Evolutionary conservation across 2,797 vertebrate species (phyloP).

Genomic region (Microhierax caerulescens): DNA sequence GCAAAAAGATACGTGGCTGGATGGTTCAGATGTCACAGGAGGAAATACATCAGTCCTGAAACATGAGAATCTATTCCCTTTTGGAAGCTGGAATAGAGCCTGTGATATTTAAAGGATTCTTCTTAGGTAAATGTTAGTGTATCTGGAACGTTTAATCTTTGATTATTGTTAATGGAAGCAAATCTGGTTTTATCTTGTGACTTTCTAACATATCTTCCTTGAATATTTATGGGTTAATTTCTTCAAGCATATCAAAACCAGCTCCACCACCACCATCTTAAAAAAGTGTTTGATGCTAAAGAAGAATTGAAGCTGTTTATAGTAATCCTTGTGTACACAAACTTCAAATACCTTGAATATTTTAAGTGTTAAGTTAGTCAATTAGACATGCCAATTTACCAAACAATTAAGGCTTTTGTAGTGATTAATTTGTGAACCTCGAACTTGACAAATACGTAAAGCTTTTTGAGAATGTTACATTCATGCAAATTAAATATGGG

Average conservation of each 20-base stretch:
- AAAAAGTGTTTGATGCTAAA: background rate
- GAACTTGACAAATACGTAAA: background rate
- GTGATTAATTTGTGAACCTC: background rate
- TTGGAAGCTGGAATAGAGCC: background rate
- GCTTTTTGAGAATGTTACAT: background rate
- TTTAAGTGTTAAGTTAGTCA: background rate
- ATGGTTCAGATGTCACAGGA: background rate
- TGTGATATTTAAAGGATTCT: background rate
- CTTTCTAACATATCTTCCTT: rapidly evolving
- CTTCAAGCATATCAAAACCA: background rate
- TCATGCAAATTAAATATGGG: background rate
- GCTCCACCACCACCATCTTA: rapidly evolving
- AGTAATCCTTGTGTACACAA: background rate
- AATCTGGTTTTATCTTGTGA: background rate
- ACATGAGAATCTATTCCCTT: background rate
- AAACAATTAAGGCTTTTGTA: background rate
- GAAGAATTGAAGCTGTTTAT: background rate
- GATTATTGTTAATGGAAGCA: background rate
- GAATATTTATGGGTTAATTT: background rate
- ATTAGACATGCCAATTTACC: background rate
- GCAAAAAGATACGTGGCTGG: background rate
- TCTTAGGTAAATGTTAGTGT: background rate
- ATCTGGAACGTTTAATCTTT: background rate
- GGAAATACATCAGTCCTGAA: background rate
- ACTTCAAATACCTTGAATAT: background rate